A percentile compares a stretch with the other conserved stretches of the same genome.
These are phyloP conservation scores for Brienomyrus longianalis DNA, from an alignment of 2,113 vertebrate genomes.

Conservation along the genomic window DNA sequence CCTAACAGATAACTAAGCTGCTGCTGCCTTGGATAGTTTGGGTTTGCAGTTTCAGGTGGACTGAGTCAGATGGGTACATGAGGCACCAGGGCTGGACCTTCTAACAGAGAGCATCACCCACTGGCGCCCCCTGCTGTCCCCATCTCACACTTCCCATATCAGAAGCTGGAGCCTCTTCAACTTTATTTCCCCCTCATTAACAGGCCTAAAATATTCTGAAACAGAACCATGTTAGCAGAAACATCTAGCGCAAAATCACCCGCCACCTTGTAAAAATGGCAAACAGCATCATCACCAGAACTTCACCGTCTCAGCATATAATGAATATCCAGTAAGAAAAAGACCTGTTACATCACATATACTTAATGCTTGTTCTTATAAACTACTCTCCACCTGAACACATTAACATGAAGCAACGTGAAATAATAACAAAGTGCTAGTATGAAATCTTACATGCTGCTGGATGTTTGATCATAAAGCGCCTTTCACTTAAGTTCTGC, in stretches of 20 bases:
- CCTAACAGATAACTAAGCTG: background rate
- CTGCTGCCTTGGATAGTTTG: background rate
- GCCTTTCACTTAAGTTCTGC: background rate
- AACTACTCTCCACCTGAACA: background rate
- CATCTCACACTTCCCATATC: background rate
- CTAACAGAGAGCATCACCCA: background rate
- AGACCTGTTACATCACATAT: background rate
- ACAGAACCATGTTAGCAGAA: background rate
- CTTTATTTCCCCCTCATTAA: background rate
- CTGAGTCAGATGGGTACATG: background rate
- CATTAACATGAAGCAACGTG: background rate
- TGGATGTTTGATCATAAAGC: background rate
- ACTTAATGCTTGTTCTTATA: background rate
- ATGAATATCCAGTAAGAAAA: background rate
- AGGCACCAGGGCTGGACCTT: background rate
- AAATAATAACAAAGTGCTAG: background rate
- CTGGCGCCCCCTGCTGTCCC: too few species aligned
- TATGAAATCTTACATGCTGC: background rate
- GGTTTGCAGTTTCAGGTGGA: background rate
- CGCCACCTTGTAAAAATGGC: background rate
- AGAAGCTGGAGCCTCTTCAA: background rate
- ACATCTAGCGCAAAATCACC: background rate
- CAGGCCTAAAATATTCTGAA: background rate
- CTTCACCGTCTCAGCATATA: background rate
- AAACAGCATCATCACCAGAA: background rate